Evolutionary conservation across 1,140 invertebrate species (phyloP).

Genomic region (Luehdorfia chinensis): DNA sequence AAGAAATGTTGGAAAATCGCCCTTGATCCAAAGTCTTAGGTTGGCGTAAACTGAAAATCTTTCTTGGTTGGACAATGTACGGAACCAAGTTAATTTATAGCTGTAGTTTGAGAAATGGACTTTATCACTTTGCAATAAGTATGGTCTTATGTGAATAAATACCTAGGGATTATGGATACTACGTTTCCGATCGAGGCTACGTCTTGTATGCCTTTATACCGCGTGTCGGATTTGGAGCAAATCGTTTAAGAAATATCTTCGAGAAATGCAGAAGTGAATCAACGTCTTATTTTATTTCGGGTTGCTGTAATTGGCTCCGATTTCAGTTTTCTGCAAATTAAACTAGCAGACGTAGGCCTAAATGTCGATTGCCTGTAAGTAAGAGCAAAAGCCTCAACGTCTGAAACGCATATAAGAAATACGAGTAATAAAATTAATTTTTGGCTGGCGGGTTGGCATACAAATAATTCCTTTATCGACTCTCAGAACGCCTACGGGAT

Average conservation of each 20-base stretch:
- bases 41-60: constrained; percentile 5
- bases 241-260: constrained; percentile 18
- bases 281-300: not conserved
- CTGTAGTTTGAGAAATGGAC: not conserved
- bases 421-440: too few species aligned
- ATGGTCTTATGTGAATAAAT: constrained; percentile 6
- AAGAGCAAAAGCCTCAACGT: too few species aligned
- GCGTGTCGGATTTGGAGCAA: constrained; percentile 24
- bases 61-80: not conserved
- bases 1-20: constrained; percentile 12
- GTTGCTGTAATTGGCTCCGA: too few species aligned
- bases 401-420: too few species aligned
- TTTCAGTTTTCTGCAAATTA: too few species aligned
- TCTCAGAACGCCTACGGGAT: too few species aligned
- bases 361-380: too few species aligned
- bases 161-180: constrained; percentile 18
- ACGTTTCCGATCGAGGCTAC: constrained; percentile 21
- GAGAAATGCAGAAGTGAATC: not conserved
- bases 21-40: constrained; percentile 4
- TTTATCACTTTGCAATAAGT: constrained; percentile 16
- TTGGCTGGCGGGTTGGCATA: too few species aligned
- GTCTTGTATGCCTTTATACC: constrained; percentile 23
- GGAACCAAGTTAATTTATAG: constrained; percentile 10
- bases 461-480: too few species aligned
- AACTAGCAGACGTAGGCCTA: too few species aligned